A percentile compares a stretch with the other conserved stretches of the same genome.
Evolutionary conservation across 2,888 invertebrate genomes (phyloP).

Genomic region (Ophonus ardosiacus): DNA sequence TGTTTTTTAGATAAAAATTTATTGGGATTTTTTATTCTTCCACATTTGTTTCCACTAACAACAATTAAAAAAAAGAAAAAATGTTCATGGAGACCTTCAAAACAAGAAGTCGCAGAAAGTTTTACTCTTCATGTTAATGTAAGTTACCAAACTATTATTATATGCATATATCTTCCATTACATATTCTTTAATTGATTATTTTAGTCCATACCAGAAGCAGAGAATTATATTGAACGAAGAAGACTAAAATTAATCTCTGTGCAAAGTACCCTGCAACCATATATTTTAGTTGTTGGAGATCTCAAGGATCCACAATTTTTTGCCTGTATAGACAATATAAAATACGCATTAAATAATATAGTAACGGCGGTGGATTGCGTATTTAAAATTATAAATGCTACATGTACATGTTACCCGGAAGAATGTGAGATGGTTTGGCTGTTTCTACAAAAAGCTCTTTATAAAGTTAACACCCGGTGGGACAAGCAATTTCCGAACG

Average conservation of each 20-base stretch:
- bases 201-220: not conserved
- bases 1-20: not conserved
- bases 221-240: not conserved
- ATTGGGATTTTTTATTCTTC: not conserved
- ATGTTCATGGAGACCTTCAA: conserved; percentile 11
- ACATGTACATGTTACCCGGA: not conserved
- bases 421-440: not conserved
- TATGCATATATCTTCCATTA: not conserved
- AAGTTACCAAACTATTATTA: not conserved
- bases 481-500: not conserved
- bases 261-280: not conserved
- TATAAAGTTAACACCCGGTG: not conserved
- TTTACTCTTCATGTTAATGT: not conserved
- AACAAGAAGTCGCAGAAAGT: conserved; percentile 10
- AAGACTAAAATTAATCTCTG: not conserved
- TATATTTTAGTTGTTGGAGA: not conserved
- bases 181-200: not conserved
- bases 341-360: not conserved
- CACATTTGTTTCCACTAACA: not conserved
- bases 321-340: not conserved
- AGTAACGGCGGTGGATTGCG: not conserved
- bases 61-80: conserved; percentile 2
- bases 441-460: not conserved
- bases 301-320: not conserved
- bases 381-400: conserved; percentile 11